Conservation (phyloP, 2,113 vertebrate species). For the Chelonoidis abingdonii region DNA sequence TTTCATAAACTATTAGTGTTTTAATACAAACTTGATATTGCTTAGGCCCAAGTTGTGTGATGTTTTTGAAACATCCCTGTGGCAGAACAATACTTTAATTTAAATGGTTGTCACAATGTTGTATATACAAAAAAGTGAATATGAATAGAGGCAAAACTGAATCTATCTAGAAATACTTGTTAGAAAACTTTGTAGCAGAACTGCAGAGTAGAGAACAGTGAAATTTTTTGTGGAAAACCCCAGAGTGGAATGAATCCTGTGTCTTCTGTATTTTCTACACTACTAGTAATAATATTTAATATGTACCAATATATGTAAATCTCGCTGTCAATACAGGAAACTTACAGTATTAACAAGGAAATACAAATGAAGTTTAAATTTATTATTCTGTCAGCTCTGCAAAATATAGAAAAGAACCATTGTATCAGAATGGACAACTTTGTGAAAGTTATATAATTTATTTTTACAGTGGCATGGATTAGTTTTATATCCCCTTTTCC, state of each 20-base stretch:
- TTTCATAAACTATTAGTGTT: not conserved
- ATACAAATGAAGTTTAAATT: not conserved
- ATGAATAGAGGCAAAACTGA: not conserved
- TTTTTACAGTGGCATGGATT: not conserved
- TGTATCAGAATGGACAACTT: not conserved
- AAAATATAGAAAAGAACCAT: not conserved
- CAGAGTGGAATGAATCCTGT: constrained; percentile 7
- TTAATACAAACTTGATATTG: not conserved
- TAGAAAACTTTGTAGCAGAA: not conserved
- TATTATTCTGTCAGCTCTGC: not conserved
- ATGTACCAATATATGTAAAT: not conserved
- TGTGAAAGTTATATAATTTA: not conserved
- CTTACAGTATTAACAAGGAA: not conserved
- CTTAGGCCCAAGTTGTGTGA: not conserved
- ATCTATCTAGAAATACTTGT: not conserved
- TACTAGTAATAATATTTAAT: not conserved
- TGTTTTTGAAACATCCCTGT: not conserved
- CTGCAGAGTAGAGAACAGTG: not conserved
- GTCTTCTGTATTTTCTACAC: not conserved
- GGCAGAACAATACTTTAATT: not conserved
- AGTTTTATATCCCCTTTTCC: not conserved
- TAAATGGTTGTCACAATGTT: not conserved
- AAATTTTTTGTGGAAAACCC: constrained; percentile 19
- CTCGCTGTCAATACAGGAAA: not conserved
- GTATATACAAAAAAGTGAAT: not conserved